Base-by-base conservation (phyloP, 2,113 vertebrate species). In the Arothron firmamentum region DNA sequence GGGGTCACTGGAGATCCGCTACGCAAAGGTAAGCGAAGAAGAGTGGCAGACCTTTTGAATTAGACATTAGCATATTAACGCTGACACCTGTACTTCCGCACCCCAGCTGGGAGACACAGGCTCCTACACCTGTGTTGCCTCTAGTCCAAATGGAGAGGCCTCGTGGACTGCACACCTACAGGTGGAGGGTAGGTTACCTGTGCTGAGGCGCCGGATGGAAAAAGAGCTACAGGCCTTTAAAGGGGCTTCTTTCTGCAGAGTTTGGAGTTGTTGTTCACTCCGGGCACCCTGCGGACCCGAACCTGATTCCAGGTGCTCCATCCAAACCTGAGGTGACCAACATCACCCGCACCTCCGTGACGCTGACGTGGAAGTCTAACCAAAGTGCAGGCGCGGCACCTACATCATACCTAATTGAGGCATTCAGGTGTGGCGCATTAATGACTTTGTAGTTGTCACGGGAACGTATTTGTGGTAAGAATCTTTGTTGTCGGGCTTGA, bases 351-450 rank as follows among this genome's bases (percentile, higher is more conserved):
- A 96, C 92, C 28, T 94, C 93, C 15, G 92, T 96, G 52, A 93
- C 90, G 0, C 85, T 99, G 64, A 93, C 92, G 8, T 99, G 97
- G 97, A 93, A 94, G 79, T 92, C 91, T 19, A 94, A 91, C 84
- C 73, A 92, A 77, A 92, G 89, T 67, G 81, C 91, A 28, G 92
- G 93, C 38, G 92, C 94, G 69, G 90, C 93, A 3, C 92, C 94
- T 55, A 93, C 94, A 2, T 98, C 94, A 65, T 98, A 96, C 43
- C 84, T 99, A 57, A 94, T 99, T 34, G 97, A 99, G 80, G 95
- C 94, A 56, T 99, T 98, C 93, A 99, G 96, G 97, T 98, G 71
- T 63, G 62, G 48, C 6, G 13, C 8, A 7, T 3, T 47, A 6
- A 47, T 16, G 45, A 17, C 15, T n/a, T n/a, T 17, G 15, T 13